Conservation (phyloP, 30 jellyfish, hydroid and myxozoan species). For the Haliclystus octoradiatus region DNA sequence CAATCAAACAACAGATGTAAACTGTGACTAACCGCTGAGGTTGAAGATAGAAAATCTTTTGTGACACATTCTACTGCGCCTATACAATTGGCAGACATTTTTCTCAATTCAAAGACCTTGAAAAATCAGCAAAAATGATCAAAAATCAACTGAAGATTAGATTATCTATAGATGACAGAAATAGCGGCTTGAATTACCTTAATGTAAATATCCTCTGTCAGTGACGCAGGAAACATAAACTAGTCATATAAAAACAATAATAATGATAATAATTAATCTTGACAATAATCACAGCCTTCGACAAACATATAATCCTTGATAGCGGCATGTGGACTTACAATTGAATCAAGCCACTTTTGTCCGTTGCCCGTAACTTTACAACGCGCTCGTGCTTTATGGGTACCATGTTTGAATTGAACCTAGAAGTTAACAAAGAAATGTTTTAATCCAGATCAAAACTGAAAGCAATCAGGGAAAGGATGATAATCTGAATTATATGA, state of each 20-base stretch:
- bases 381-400: slow-evolving; percentile 33
- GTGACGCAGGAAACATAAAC: background rate
- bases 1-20: background rate
- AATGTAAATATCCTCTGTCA: background rate
- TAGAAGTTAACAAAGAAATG: background rate
- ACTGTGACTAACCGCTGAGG: slow-evolving; percentile 19
- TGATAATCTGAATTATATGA: background rate
- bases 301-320: no score
- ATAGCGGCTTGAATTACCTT: slow-evolving; percentile 1
- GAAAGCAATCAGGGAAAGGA: background rate
- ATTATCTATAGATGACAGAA: background rate
- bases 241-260: background rate
- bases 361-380: slow-evolving; percentile 56
- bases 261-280: background rate
- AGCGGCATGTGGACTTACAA: slow-evolving; percentile 36
- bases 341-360: slow-evolving; percentile 65
- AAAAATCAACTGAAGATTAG: background rate
- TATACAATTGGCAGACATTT: slow-evolving; percentile 19
- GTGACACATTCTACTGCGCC: slow-evolving; percentile 50
- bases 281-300: background rate
- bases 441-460: background rate
- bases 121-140: background rate
- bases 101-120: slow-evolving; percentile 39
- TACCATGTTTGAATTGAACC: slow-evolving; percentile 56
- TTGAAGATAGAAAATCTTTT: slow-evolving; percentile 31